Evolutionary conservation across 2,797 vertebrate species (phyloP).

Genomic region (Botia almorhae): DNA sequence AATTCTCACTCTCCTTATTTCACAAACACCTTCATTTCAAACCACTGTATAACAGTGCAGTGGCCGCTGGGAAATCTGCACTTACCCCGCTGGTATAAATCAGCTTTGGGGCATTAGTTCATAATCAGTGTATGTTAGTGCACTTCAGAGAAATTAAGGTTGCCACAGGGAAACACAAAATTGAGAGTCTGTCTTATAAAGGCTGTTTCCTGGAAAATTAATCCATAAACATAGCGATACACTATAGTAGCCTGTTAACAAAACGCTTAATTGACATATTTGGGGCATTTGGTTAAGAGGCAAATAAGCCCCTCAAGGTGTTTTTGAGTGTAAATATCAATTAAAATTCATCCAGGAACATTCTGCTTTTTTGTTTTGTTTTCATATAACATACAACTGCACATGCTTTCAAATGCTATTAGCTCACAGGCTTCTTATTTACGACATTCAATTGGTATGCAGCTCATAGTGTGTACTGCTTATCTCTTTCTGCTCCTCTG

Average conservation of each 20-base stretch:
- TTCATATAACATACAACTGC: not conserved
- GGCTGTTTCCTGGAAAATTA: not conserved
- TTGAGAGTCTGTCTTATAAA: not conserved
- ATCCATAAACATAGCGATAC: not conserved
- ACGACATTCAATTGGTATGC: not conserved
- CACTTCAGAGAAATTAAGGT: slow-evolving; percentile 32
- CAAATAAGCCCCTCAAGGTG: not conserved
- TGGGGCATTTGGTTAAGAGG: not conserved
- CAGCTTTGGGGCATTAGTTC: slow-evolving; percentile 32
- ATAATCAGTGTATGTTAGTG: slow-evolving; percentile 40
- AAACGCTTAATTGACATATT: slow-evolving; percentile 13
- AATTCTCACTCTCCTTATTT: not conserved
- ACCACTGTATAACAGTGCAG: slow-evolving; percentile 14
- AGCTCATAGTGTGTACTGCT: not conserved
- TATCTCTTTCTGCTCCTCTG: not conserved
- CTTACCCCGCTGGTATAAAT: slow-evolving; percentile 31
- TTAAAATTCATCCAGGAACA: not conserved
- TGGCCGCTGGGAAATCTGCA: slow-evolving; percentile 25
- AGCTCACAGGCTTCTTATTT: not conserved
- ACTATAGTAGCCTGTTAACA: not conserved
- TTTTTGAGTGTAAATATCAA: not conserved
- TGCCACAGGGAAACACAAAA: slow-evolving; percentile 2
- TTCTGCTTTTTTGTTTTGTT: not conserved
- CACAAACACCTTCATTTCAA: slow-evolving; percentile 1
- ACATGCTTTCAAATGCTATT: not conserved